Percentiles rank a stretch among this genome's conserved stretches.
Conservation (phyloP, 2,888 invertebrate genomes). For the Ametastegia equiseti region DNA sequence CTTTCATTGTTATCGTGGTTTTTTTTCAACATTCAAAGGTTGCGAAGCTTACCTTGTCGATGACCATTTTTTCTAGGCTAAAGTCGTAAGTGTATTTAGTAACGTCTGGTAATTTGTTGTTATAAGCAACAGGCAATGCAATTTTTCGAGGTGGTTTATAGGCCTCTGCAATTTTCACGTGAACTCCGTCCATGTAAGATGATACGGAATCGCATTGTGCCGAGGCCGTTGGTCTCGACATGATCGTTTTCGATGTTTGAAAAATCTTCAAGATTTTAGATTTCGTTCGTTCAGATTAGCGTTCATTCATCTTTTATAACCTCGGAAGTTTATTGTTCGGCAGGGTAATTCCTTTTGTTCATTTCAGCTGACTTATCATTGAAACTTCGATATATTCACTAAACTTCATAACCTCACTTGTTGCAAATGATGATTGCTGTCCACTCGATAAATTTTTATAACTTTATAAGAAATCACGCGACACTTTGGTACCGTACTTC, state of each 20-base stretch:
- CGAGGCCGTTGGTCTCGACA: slow-evolving; percentile 67
- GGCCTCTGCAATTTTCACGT: slow-evolving; percentile 92
- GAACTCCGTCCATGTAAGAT: slow-evolving; percentile 89
- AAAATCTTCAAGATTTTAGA: background rate
- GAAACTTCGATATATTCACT: background rate
- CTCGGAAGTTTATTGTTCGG: too few relatives aligned
- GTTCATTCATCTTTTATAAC: background rate
- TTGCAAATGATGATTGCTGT: background rate
- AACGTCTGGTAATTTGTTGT: slow-evolving; percentile 77
- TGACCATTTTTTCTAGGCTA: slow-evolving; percentile 84
- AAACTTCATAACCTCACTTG: slow-evolving; percentile 24
- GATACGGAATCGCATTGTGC: slow-evolving; percentile 71
- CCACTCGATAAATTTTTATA: background rate
- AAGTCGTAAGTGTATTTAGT: slow-evolving; percentile 84
- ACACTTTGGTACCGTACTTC: too few relatives aligned
- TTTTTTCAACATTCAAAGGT: background rate
- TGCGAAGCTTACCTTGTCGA: slow-evolving; percentile 78
- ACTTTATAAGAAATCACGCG: too few relatives aligned
- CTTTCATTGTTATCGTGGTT: background rate
- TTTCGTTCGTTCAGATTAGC: background rate
- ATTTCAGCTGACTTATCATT: too few relatives aligned
- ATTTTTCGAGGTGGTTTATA: slow-evolving; percentile 89
- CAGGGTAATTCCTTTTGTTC: background rate
- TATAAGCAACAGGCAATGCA: slow-evolving; percentile 79
- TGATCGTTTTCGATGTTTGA: slow-evolving; percentile 48